Base-by-base conservation (phyloP, 2,113 vertebrate species). In the Neodon shergylaensis region DNA sequence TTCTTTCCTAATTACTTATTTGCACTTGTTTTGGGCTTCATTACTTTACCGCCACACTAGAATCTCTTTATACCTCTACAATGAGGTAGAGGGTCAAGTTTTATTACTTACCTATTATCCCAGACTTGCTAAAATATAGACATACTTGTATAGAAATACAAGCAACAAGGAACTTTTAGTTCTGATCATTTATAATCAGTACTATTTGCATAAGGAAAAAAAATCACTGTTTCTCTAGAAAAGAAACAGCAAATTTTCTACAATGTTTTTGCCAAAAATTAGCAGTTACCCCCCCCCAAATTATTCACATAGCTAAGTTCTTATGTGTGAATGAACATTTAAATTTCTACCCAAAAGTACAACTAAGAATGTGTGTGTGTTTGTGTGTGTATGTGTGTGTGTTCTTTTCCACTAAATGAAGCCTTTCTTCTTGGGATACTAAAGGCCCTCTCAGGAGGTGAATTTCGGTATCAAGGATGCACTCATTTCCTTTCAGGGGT, bases 211-310 rank as follows among this genome's bases (percentile, higher is more conserved):
- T 31, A 65, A 87, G 42, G 36, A 95, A 93, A 93, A 88, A 92
- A 63, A 92, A 58, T 0, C 68, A 65, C 19, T 70, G 12, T 14
- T 94, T 95, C 68, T 92, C 65, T 91, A 87, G 76, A 90, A 92
- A 95, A 79, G 28, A 6, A 13, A 82, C 7, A 94, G 24, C n/a
- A 95, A 85, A 94, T 66, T 63, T 94, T 58, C 84, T 70, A 95
- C 83, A 91, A 96, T 36, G 28, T 36, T 44, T 95, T 88, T 81
- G 79, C n/a, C 91, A 94, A 95, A 95, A 92, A 91, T 78, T 47
- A 94, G n/a, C 70, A 85, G 54, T 10, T 90, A 33, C 83, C 47
- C 83, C 24, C 93, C 47, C 12, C 44, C 44, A 63, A 90, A 86
- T 72, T 78, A 96, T 19, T 22, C 83, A 91, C 61, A 91, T 36